Evolutionary conservation across 2,888 invertebrate genomes (phyloP), one percentile per base, ranked within the genome.

Genomic region (Heliconius aoede): DNA sequence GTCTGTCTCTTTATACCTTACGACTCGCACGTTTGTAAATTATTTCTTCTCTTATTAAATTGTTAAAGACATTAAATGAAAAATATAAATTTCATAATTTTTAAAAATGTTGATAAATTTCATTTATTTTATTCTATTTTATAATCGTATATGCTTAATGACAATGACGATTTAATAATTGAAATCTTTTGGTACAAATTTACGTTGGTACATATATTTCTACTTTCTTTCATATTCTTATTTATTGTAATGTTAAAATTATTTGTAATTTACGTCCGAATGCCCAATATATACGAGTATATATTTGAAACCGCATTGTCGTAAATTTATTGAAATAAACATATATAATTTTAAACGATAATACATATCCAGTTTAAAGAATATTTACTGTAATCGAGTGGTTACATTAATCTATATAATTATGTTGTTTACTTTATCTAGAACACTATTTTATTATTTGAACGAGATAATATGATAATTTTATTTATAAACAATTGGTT

Each of bases 181-280:
- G n/a, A 15, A 55, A 69, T 21, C 4, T 55, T 51, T 32, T n/a
- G 15, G 15, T 69, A 7, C 15, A 30, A 30, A n/a, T 51, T 46
- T 69, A 30, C 11, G 30, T 51, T 68, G 21, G n/a, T 28, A 68
- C 21, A 51, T 68, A 13, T 69, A n/a, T 18, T n/a, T 55, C 28
- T 13, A 51, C 1, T 55, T 68, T 28, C 40, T n/a, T n/a, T n/a
- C n/a, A n/a, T n/a, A n/a, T n/a, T n/a, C n/a, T n/a, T 15, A n/a
- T 30, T 15, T 7, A 55, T 55, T 55, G n/a, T 24, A 51, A n/a
- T 69, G 30, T 69, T 28, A 55, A 55, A 18, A 11, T 51, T 24
- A 69, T 69, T 69, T 55, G 69, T 69, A n/a, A 69, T 69, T 55
- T 69, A 69, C n/a, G 69, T 55, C 69, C 32, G 24, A 24, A n/a